A percentile compares a stretch with the other conserved stretches of the same genome.
Evolutionary conservation across 2,113 vertebrate species (phyloP).

Genomic region (Zingel zingel): DNA sequence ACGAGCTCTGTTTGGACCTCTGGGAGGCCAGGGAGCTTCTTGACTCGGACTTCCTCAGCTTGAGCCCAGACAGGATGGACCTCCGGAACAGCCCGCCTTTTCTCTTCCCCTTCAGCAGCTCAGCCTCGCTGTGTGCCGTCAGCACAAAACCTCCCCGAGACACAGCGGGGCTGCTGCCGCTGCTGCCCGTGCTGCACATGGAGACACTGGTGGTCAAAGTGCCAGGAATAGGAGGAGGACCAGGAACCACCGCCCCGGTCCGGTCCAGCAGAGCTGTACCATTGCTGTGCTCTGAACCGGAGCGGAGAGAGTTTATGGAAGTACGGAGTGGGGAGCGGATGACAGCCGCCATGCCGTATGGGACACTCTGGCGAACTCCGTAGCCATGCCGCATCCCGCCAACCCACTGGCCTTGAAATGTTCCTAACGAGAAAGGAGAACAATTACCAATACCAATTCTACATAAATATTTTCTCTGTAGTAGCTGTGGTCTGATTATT

Average conservation of each 20-base stretch:
- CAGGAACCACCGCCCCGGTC: conserved; percentile 80
- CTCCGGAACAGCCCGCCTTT: conserved; percentile 96
- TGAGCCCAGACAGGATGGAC: conserved; percentile 95
- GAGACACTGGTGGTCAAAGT: conserved; percentile 78
- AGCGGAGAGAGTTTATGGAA: conserved; percentile 99
- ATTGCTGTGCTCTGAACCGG: conserved; percentile 97
- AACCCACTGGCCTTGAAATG: conserved; percentile 98
- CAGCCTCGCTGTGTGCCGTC: conserved; percentile 93
- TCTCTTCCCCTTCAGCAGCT: conserved; percentile 92
- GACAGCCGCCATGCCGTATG: conserved; percentile 98
- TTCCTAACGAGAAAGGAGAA: conserved; percentile 83
- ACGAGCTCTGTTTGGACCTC: conserved; percentile 98
- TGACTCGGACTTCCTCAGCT: conserved; percentile 96
- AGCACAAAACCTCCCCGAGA: conserved; percentile 96
- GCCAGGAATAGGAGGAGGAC: conserved; percentile 60
- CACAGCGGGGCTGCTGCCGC: conserved; percentile 91
- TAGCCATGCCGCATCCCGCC: conserved; percentile 98
- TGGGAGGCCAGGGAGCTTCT: conserved; percentile 98
- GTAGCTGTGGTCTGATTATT: not conserved
- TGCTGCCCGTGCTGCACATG: conserved; percentile 82
- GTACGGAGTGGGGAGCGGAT: conserved; percentile 97
- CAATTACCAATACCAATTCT: not conserved
- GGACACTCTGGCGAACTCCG: conserved; percentile 96
- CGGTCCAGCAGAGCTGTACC: conserved; percentile 90
- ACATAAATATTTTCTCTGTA: not conserved